These are phyloP conservation scores for Pterophyllum scalare DNA, from an alignment of 2,113 vertebrate genomes.

Conservation along the genomic window DNA sequence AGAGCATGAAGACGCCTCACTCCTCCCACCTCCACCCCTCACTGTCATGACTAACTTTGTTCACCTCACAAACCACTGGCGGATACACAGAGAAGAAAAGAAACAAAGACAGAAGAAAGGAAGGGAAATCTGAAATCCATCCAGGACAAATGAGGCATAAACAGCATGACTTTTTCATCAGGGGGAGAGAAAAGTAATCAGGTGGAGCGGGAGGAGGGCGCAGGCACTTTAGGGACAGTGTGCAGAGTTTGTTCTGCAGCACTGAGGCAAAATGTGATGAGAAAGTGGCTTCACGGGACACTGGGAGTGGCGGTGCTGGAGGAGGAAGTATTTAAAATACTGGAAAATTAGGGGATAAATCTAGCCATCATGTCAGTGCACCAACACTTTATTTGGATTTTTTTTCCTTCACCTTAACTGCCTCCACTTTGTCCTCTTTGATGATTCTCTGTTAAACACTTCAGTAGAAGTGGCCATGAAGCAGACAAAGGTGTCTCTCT, in stretches of 20 bases:
- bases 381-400: conserved; percentile 15
- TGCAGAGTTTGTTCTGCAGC: conserved; percentile 27
- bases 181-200: conserved; percentile 45
- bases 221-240: conserved; percentile 37
- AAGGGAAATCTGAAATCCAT: conserved; percentile 66
- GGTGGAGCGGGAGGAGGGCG: conserved; percentile 4
- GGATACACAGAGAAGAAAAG: conserved; percentile 23
- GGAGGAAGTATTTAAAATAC: conserved; percentile 38
- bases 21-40: neutral
- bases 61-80: conserved; percentile 61
- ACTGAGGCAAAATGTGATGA: too few relatives aligned
- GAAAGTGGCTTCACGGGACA: too few relatives aligned
- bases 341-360: conserved; percentile 4
- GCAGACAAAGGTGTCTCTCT: conserved; percentile 30
- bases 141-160: conserved; percentile 75
- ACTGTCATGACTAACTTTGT: conserved; percentile 31
- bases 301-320: neutral
- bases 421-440: conserved; percentile 14
- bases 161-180: conserved; percentile 65
- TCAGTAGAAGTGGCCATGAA: conserved; percentile 22
- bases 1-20: conserved; percentile 25
- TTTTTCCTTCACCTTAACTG: conserved; percentile 9
- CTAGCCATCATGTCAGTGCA: neutral
- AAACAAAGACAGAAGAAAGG: conserved; percentile 28
- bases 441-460: conserved; percentile 14